phyloP scores from a whole-genome alignment of 2,797 vertebrate species.

The Pangasius krempfi region DNA sequence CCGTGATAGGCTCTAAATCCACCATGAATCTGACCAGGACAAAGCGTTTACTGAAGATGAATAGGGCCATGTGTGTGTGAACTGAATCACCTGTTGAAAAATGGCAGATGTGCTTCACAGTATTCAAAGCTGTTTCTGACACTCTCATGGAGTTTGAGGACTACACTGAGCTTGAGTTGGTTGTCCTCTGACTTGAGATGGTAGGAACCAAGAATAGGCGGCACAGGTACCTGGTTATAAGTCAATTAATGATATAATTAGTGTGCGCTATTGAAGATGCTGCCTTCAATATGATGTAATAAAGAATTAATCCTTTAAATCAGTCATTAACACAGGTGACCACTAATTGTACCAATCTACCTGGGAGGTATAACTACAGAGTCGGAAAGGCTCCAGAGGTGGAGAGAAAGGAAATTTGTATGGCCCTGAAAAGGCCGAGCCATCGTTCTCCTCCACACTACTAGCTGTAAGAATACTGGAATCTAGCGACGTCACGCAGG shows the following conservation, averaged over 20 bases:
- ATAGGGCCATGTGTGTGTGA: neutral
- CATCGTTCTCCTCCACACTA: slow-evolving; percentile 81
- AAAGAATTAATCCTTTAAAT: neutral
- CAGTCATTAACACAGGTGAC: neutral
- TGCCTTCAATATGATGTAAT: neutral
- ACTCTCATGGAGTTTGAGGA: slow-evolving; percentile 93
- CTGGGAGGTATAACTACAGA: slow-evolving; percentile 95
- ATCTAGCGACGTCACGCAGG: slow-evolving; percentile 90
- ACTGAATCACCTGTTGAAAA: slow-evolving; percentile 89
- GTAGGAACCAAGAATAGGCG: slow-evolving; percentile 90
- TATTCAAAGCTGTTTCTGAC: slow-evolving; percentile 93
- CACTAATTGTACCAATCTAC: slow-evolving; percentile 64
- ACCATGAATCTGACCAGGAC: neutral
- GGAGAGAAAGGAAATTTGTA: slow-evolving; percentile 95
- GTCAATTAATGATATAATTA: neutral
- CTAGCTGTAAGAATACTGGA: slow-evolving; percentile 85
- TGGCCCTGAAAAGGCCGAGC: slow-evolving; percentile 88
- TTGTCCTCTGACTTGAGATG: slow-evolving; percentile 81
- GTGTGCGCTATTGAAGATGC: no score
- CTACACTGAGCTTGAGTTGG: slow-evolving; percentile 81
- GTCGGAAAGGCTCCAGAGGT: slow-evolving; percentile 86
- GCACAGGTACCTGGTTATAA: slow-evolving; percentile 84
- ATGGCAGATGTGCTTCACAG: slow-evolving; percentile 90
- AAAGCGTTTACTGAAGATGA: neutral
- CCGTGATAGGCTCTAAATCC: neutral